Conservation (phyloP, 2,888 invertebrate genomes). For the Pseudococcus viburni region DNA sequence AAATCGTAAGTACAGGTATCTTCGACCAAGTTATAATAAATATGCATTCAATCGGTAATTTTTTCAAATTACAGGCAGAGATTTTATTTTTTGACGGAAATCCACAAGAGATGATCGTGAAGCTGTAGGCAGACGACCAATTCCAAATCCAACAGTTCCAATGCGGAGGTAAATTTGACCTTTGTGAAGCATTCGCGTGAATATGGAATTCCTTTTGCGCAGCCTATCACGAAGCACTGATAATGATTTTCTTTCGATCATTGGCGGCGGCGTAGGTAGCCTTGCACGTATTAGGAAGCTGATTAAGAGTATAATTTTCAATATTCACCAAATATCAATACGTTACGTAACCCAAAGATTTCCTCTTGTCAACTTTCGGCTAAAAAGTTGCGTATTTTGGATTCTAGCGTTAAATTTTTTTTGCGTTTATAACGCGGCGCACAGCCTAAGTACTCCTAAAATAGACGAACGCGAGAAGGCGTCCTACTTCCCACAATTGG, state of each 20-base stretch:
- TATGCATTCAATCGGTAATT: background rate
- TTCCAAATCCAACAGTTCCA: background rate
- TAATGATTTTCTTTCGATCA: background rate
- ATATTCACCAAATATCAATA: background rate
- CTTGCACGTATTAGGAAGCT: background rate
- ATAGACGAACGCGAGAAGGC: slow-evolving; percentile 63
- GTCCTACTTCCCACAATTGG: slow-evolving; percentile 63
- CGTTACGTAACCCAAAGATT: background rate
- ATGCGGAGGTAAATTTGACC: background rate
- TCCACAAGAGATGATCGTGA: too few relatives aligned
- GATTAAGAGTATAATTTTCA: background rate
- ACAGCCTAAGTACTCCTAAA: slow-evolving; percentile 55
- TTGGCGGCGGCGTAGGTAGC: background rate
- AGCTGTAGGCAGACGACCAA: too few relatives aligned
- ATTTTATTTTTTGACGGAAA: too few relatives aligned
- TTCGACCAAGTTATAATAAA: background rate
- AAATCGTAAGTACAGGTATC: slow-evolving; percentile 10
- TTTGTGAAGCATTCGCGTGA: background rate
- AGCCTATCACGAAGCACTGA: background rate
- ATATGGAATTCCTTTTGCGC: background rate
- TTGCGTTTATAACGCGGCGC: background rate
- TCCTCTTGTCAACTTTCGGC: background rate
- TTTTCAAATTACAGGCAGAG: too few relatives aligned
- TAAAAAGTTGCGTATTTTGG: background rate
- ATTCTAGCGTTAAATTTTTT: slow-evolving; percentile 1